A percentile compares a stretch with the other conserved stretches of the same genome.
phyloP scores from a whole-genome alignment of 2,797 vertebrate species.

The Apogon hyalosoma region DNA sequence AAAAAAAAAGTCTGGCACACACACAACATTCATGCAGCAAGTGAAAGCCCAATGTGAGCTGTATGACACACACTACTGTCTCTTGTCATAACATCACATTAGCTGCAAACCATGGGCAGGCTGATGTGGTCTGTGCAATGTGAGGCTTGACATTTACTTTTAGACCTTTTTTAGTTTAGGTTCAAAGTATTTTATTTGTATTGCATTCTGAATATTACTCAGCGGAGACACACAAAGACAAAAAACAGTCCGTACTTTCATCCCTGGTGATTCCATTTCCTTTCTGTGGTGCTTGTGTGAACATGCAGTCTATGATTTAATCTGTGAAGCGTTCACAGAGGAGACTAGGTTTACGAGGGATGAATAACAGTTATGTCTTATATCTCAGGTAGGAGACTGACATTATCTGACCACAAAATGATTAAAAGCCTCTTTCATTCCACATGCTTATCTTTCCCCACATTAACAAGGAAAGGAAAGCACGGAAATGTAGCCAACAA shows the following conservation, averaged over 20 bases:
- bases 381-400: neutral
- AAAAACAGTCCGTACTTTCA: neutral
- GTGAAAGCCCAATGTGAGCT: slow-evolving; percentile 27
- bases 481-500: neutral
- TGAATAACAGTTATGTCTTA: slow-evolving; percentile 2
- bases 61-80: slow-evolving; percentile 3
- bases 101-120: slow-evolving; percentile 17
- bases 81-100: slow-evolving; percentile 28
- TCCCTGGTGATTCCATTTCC: slow-evolving; percentile 9
- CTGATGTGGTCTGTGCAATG: slow-evolving; percentile 20
- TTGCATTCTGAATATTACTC: slow-evolving; percentile 20
- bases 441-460: neutral
- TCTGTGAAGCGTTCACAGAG: neutral
- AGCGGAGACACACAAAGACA: slow-evolving; percentile 9
- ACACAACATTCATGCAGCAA: slow-evolving; percentile 38
- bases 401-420: slow-evolving; percentile 1
- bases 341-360: slow-evolving; percentile 7
- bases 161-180: neutral
- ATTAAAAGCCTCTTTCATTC: neutral
- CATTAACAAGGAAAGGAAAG: no score
- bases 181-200: slow-evolving; percentile 18
- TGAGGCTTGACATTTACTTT: slow-evolving; percentile 1
- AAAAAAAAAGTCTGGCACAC: slow-evolving; percentile 39
- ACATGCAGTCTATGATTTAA: neutral
- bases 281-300: slow-evolving; percentile 9